phyloP scores from a whole-genome alignment of 2,797 vertebrate genomes.

The Neomorphus geoffroyi region DNA sequence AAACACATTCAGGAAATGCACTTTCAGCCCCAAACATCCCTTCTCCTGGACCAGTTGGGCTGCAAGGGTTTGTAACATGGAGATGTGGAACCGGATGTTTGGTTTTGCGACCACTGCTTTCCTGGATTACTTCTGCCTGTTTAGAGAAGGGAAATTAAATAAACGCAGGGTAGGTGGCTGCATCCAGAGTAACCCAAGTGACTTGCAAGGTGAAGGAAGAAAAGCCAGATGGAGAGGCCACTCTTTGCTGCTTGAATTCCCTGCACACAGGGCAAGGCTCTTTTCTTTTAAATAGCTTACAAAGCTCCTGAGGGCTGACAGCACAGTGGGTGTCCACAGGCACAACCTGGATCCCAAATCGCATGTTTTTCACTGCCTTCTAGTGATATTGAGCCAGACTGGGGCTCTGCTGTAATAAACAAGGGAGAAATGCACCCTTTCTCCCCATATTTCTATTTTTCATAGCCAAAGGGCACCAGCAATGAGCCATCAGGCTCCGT shows the following conservation, averaged over 20 bases:
- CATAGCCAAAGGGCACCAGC: background rate
- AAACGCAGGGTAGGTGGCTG: constrained; percentile 37
- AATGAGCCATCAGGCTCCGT: background rate
- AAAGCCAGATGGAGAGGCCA: background rate
- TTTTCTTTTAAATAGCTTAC: background rate
- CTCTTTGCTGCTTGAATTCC: background rate
- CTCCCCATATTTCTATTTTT: background rate
- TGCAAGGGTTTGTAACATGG: constrained; percentile 7
- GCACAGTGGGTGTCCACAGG: background rate
- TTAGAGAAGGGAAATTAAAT: constrained; percentile 70
- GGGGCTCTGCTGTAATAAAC: background rate
- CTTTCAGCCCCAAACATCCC: constrained; percentile 71
- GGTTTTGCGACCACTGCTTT: constrained; percentile 51
- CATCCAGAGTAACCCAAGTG: constrained; percentile 43
- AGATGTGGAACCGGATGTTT: constrained; percentile 70
- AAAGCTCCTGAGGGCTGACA: background rate
- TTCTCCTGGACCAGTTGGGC: constrained; percentile 43
- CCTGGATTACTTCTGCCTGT: constrained; percentile 69
- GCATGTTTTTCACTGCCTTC: background rate
- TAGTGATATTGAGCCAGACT: background rate
- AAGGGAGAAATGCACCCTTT: background rate
- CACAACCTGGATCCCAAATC: background rate
- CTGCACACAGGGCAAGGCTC: background rate
- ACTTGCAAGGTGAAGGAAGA: constrained; percentile 28
- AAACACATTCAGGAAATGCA: constrained; percentile 75